Evolutionary conservation across 2,113 vertebrate genomes (phyloP), one percentile per base, ranked within the genome.

Genomic region (Ceyx cyanopectus): DNA sequence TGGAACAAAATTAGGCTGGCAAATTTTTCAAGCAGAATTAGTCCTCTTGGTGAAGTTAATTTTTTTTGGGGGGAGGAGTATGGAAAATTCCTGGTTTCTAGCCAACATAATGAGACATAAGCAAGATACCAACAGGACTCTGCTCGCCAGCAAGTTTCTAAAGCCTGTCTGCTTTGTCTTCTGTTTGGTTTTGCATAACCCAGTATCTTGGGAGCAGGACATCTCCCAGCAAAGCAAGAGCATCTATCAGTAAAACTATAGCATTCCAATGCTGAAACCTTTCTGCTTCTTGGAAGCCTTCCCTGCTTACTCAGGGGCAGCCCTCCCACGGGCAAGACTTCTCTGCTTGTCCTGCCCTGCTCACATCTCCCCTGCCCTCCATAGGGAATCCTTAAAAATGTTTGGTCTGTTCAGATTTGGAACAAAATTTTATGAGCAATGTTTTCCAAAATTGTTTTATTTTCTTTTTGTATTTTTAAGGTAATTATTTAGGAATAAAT

Each of bases 81-180:
- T 34, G 66, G n/a, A 41, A 78, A n/a, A 26, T 21, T 37, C 0
- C 5, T 51, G 4, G 3, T 69, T 69, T 81, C 13, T 78, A 24
- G 26, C 30, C 41, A 58, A 18, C 0, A 1, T 82, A 41, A 32
- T 0, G 3, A 40, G 50, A 40, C 19, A 6, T 14, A 66, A 0
- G 1, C 26, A 14, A 50, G 27, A 18, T 63, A 56, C 13, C 13
- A 26, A 7, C 5, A 74, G 19, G 9, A 32, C 10, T 76, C 20
- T 41, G 30, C 22, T 80, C 73, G n/a, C 51, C 41, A 78, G 50
- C 37, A 7, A 50, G 20, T 26, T 83, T 89, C 43, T 69, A 57
- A 73, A 76, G 19, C n/a, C 34, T 82, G 12, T 57, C 20, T 77
- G 24, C 32, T 70, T 88, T 87, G 23, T 70, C 30, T 87, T 73